phyloP scores from a whole-genome alignment of 2,888 invertebrate species.

The Ligdia adustata region DNA sequence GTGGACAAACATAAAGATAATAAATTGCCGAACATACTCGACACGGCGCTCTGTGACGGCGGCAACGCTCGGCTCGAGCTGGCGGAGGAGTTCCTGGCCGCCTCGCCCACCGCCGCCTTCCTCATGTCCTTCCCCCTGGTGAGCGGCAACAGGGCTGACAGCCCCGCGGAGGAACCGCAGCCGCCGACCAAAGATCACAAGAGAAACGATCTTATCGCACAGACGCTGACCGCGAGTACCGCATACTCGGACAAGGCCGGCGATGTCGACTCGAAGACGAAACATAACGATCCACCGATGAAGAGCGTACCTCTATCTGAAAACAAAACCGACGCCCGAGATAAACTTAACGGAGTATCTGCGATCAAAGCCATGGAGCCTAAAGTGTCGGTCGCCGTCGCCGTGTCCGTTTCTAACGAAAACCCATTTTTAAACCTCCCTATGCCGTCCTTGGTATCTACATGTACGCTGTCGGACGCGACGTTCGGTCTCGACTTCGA shows the following conservation, averaged over 20 bases:
- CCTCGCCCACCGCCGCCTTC: constrained; percentile 91
- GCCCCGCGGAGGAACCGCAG: constrained; percentile 69
- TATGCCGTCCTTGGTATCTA: constrained; percentile 65
- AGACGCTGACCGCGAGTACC: constrained; percentile 32
- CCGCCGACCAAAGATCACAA: constrained; percentile 52
- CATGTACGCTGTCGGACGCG: constrained; percentile 60
- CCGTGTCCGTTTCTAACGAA: constrained; percentile 57
- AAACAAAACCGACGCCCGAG: constrained; percentile 52
- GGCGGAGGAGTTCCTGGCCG: constrained; percentile 79
- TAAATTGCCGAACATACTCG: constrained; percentile 68
- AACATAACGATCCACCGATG: constrained; percentile 42
- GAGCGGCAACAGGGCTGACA: constrained; percentile 81
- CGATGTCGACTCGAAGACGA: constrained; percentile 40
- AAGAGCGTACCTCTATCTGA: constrained; percentile 36
- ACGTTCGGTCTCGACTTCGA: constrained; percentile 72
- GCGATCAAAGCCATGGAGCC: constrained; percentile 47
- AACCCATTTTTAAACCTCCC: constrained; percentile 73
- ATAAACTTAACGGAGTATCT: constrained; percentile 53
- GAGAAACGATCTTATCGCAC: constrained; percentile 49
- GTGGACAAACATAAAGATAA: constrained; percentile 64
- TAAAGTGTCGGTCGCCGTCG: constrained; percentile 47
- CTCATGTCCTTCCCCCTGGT: constrained; percentile 90
- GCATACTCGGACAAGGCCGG: constrained; percentile 59
- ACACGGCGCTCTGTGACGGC: constrained; percentile 72
- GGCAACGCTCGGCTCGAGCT: constrained; percentile 84